phyloP scores from a whole-genome alignment of 2,113 vertebrate genomes.

The Casuarius casuarius region DNA sequence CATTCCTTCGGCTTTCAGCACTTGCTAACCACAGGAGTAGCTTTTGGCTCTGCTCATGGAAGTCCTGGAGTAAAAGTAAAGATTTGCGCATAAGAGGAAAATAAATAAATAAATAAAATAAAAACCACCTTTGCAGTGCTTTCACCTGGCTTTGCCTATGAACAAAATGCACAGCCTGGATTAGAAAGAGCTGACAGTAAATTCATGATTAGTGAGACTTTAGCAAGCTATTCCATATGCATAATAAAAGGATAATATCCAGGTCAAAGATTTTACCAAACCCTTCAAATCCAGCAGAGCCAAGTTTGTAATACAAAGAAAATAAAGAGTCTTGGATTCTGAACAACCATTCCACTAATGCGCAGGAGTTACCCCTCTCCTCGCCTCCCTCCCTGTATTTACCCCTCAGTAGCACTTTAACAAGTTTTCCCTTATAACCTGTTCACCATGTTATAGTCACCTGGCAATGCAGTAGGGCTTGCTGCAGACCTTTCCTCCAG shows the following conservation, averaged over 20 bases:
- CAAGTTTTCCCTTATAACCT: background rate
- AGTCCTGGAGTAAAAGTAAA: slow-evolving; percentile 81
- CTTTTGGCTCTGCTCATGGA: slow-evolving; percentile 85
- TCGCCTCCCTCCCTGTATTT: background rate
- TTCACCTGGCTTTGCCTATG: background rate
- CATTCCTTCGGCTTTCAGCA: slow-evolving; percentile 77
- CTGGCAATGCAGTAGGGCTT: slow-evolving; percentile 87
- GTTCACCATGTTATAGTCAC: slow-evolving; percentile 51
- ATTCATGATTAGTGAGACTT: background rate
- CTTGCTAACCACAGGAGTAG: slow-evolving; percentile 86
- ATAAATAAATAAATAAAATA: background rate
- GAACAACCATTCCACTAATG: background rate
- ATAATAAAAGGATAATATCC: background rate
- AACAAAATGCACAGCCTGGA: background rate
- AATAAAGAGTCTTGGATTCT: background rate
- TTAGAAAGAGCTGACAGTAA: background rate
- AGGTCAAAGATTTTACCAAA: background rate
- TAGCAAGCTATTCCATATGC: background rate
- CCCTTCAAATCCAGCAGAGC: background rate
- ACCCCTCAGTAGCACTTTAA: background rate
- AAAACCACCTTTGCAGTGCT: background rate
- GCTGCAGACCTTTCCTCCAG: slow-evolving; percentile 83
- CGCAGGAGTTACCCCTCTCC: background rate
- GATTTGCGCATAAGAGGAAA: background rate
- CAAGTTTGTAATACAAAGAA: background rate